Conservation (phyloP, 1,140 invertebrate genomes). For the Stegodyphus dumicola region DNA sequence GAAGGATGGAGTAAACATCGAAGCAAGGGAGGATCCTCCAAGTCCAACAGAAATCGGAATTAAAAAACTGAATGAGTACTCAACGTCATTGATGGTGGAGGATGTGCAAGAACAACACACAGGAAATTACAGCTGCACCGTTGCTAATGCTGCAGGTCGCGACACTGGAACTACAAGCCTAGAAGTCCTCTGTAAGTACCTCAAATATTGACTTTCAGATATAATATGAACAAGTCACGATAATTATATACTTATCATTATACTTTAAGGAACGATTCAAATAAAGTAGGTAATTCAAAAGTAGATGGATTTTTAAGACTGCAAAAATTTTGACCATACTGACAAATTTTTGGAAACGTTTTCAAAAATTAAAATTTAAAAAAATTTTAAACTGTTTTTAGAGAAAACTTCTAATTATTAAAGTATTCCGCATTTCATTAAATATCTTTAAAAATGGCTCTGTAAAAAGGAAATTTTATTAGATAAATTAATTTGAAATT, state of each 20-base stretch:
- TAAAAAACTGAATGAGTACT: constrained; percentile 68
- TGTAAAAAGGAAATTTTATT: too few species aligned
- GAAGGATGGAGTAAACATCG: constrained; percentile 71
- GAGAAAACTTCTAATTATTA: too few species aligned
- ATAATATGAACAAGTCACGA: background rate
- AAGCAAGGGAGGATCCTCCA: constrained; percentile 47
- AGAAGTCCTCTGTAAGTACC: constrained; percentile 63
- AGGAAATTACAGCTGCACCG: constrained; percentile 64
- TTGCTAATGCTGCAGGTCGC: constrained; percentile 62
- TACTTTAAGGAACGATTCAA: background rate
- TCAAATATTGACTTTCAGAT: background rate
- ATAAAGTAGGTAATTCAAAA: background rate
- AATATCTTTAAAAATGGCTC: too few species aligned
- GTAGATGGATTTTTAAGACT: too few species aligned
- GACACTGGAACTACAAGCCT: constrained; percentile 60
- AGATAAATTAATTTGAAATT: too few species aligned
- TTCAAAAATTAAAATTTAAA: too few species aligned
- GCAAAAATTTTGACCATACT: too few species aligned
- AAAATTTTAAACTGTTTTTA: too few species aligned
- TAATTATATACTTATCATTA: background rate
- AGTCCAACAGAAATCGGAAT: constrained; percentile 68
- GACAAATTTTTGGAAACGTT: too few species aligned
- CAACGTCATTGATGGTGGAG: constrained; percentile 79
- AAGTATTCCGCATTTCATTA: too few species aligned
- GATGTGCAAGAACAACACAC: constrained; percentile 58